Evolutionary conservation across 2,888 invertebrate species (phyloP).

Genomic region (Adelognathus sp.): DNA sequence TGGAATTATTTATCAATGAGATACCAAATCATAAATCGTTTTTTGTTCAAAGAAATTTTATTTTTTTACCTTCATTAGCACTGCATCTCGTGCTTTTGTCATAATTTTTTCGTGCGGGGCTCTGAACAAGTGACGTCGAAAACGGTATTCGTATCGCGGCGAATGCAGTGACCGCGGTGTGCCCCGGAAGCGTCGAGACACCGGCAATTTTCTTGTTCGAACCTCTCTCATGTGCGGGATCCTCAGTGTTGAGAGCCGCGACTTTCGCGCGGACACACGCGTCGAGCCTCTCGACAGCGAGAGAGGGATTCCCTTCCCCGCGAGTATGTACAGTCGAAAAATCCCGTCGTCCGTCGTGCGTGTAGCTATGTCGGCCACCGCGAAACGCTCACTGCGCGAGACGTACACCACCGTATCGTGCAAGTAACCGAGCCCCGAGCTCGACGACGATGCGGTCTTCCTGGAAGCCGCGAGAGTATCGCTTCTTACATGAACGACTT

Average conservation of each 20-base stretch:
- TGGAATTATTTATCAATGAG: too few species aligned
- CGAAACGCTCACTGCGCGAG: background rate
- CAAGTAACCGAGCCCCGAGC: constrained; percentile 10
- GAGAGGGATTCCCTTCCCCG: background rate
- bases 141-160: constrained; percentile 38
- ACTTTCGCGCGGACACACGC: constrained; percentile 34
- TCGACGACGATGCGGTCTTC: constrained; percentile 20
- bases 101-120: constrained; percentile 2
- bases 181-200: constrained; percentile 34
- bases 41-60: too few species aligned
- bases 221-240: background rate
- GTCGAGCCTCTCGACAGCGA: background rate
- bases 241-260: background rate
- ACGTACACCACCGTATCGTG: background rate
- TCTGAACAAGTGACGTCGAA: constrained; percentile 38
- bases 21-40: too few species aligned
- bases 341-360: constrained; percentile 36
- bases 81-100: too few species aligned
- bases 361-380: constrained; percentile 46
- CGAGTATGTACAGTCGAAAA: constrained; percentile 25
- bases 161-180: background rate
- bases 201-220: constrained; percentile 46
- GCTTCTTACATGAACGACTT: background rate
- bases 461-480: constrained; percentile 35
- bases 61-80: too few species aligned